Percentiles rank a stretch among this genome's conserved stretches.
These are phyloP conservation scores for Zalophus californianus DNA, from an alignment of 2,797 vertebrate genomes.

Conservation along the genomic window DNA sequence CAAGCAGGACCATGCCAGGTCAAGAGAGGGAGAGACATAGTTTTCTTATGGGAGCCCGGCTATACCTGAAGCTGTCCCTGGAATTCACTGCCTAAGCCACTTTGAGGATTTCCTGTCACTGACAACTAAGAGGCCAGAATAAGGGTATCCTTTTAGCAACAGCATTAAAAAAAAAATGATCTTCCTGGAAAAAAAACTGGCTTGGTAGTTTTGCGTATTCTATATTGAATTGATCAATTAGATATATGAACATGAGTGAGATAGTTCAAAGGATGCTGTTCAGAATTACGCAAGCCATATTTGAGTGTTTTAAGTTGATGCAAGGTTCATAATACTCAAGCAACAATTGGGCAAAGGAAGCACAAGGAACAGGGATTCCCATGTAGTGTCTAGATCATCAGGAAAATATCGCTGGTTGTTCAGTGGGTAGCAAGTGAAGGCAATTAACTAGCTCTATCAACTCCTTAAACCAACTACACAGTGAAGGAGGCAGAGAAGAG, in stretches of 20 bases:
- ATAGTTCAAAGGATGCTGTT: background rate
- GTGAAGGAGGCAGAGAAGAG: background rate
- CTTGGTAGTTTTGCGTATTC: constrained; percentile 35
- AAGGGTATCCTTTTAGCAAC: background rate
- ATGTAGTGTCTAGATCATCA: background rate
- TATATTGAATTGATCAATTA: background rate
- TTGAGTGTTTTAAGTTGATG: background rate
- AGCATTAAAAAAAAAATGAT: background rate
- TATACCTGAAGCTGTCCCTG: background rate
- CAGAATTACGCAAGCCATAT: background rate
- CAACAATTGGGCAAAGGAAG: background rate
- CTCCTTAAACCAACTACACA: background rate
- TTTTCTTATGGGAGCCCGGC: background rate
- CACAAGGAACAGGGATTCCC: background rate
- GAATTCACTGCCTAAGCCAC: background rate
- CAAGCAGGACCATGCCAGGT: background rate
- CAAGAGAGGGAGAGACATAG: background rate
- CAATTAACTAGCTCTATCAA: background rate
- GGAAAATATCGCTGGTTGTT: background rate
- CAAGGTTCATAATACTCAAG: background rate
- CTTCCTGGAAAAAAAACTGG: background rate
- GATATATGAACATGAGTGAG: background rate
- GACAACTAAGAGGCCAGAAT: background rate
- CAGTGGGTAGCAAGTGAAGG: background rate
- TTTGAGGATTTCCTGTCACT: background rate